Percentiles rank a stretch among this genome's conserved stretches.
Evolutionary conservation across 2,888 invertebrate genomes (phyloP).

Genomic region (Hypena proboscidalis): DNA sequence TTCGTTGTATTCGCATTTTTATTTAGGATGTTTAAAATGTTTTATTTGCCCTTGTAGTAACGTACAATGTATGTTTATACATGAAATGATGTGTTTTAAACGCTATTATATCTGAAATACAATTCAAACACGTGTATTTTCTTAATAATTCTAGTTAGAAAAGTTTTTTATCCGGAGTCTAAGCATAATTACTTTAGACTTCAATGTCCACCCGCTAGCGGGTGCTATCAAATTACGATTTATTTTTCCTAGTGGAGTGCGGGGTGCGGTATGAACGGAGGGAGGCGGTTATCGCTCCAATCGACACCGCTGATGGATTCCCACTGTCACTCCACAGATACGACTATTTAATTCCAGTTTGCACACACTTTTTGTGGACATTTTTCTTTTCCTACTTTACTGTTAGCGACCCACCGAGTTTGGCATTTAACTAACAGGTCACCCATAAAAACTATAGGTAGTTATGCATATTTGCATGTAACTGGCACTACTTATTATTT

Average conservation of each 20-base stretch:
- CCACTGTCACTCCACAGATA: constrained; percentile 70
- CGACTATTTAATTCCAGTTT: constrained; percentile 79
- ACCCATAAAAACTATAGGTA: constrained; percentile 35
- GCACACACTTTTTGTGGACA: constrained; percentile 68
- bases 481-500: not conserved
- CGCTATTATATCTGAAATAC: too few species aligned
- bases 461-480: not conserved
- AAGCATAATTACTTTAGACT: not conserved
- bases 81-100: too few species aligned
- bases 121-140: too few species aligned
- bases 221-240: constrained; percentile 69
- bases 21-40: too few species aligned
- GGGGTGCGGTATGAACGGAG: constrained; percentile 35
- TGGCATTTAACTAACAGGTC: too few species aligned
- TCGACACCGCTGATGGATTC: constrained; percentile 75
- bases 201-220: constrained; percentile 7
- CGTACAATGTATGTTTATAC: too few species aligned
- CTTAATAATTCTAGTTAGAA: too few species aligned
- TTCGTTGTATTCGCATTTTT: too few species aligned
- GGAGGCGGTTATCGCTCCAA: constrained; percentile 61
- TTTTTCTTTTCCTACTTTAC: constrained; percentile 57
- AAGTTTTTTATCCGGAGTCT: too few species aligned
- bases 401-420: constrained; percentile 49
- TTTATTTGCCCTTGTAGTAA: too few species aligned
- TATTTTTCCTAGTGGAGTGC: constrained; percentile 50